A percentile compares a stretch with the other conserved stretches of the same genome.
phyloP scores from a whole-genome alignment of 1,140 invertebrate genomes.

The Trichonephila clavata region DNA sequence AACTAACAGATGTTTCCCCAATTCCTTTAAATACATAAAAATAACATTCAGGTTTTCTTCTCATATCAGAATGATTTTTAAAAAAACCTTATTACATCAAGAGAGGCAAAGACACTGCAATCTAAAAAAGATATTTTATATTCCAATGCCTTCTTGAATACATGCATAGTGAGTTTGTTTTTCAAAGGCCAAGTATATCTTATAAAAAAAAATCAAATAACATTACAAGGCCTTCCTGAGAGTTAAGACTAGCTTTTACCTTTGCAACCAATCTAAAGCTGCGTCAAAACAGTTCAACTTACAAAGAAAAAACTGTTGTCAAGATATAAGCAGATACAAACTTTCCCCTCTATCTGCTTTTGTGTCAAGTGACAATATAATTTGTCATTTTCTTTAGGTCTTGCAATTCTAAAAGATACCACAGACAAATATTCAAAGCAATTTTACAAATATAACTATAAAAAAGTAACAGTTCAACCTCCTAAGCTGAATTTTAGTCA shows the following conservation, averaged over 20 bases:
- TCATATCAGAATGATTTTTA: background rate
- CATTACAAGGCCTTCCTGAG: slow-evolving; percentile 68
- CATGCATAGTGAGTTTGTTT: slow-evolving; percentile 33
- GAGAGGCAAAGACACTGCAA: background rate
- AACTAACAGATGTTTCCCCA: background rate
- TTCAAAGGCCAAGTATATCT: background rate
- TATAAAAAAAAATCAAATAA: slow-evolving; percentile 48
- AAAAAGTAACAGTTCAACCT: slow-evolving; percentile 25
- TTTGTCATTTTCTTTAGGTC: slow-evolving; percentile 6
- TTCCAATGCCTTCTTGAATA: background rate
- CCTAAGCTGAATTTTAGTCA: background rate
- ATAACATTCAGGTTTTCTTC: background rate
- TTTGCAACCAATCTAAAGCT: slow-evolving; percentile 70
- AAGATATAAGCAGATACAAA: slow-evolving; percentile 47
- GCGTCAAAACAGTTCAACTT: slow-evolving; percentile 61
- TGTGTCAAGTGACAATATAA: slow-evolving; percentile 3
- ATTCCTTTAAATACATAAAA: slow-evolving; percentile 2
- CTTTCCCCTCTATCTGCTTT: slow-evolving; percentile 11
- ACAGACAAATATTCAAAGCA: slow-evolving; percentile 55
- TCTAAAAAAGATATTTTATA: background rate
- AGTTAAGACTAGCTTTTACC: slow-evolving; percentile 72
- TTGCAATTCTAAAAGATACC: slow-evolving; percentile 57
- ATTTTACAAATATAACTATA: slow-evolving; percentile 39
- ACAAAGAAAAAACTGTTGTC: slow-evolving; percentile 58
- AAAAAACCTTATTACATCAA: background rate